Conservation (phyloP, 1,140 invertebrate species). For the Tetramorium simillimum region DNA sequence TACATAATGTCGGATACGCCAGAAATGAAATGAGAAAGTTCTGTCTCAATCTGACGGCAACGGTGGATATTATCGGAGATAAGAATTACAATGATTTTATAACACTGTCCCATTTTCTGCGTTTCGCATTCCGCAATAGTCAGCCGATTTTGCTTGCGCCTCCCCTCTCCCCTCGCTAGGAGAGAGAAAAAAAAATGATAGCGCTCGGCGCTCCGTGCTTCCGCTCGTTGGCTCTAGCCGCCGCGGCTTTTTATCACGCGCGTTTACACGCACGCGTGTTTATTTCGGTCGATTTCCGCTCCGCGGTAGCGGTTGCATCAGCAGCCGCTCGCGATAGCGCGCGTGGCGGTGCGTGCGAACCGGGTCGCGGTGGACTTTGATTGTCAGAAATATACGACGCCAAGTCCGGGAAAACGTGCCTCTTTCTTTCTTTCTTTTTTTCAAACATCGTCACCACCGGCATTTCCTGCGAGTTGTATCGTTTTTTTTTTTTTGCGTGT, state of each 20-base stretch:
- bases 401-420: neutral
- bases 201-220: neutral
- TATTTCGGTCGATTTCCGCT: conserved; percentile 60
- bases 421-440: neutral
- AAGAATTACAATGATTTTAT: neutral
- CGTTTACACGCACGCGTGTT: conserved; percentile 44
- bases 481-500: neutral
- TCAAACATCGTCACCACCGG: neutral
- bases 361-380: conserved; percentile 42
- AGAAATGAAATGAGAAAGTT: neutral
- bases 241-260: conserved; percentile 28
- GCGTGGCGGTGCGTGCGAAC: conserved; percentile 22
- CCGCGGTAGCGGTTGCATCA: conserved; percentile 48
- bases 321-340: conserved; percentile 41
- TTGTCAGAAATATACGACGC: conserved; percentile 29
- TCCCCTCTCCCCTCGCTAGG: neutral
- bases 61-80: neutral
- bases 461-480: neutral
- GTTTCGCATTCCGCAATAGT: conserved; percentile 24
- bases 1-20: neutral
- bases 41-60: neutral
- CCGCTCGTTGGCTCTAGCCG: neutral
- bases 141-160: neutral
- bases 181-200: conserved; percentile 45
- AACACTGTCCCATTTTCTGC: neutral